Percentiles rank a stretch among this genome's conserved stretches.
Evolutionary conservation across 2,888 invertebrate genomes (phyloP).

Genomic region (Podabrus alpinus): DNA sequence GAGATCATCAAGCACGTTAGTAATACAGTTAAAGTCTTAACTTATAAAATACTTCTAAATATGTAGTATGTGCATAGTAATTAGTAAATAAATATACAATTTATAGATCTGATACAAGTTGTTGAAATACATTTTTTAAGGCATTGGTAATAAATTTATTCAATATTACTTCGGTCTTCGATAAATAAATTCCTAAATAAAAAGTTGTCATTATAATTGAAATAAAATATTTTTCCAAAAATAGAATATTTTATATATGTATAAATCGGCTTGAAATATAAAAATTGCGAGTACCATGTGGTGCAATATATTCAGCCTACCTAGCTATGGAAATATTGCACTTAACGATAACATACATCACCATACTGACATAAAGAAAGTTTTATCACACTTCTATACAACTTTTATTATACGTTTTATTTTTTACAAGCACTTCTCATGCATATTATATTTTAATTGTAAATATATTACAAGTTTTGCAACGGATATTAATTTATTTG

Average conservation of each 20-base stretch:
- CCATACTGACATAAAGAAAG: conserved; percentile 25
- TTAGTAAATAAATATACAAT: too few relatives aligned
- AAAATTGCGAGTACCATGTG: conserved; percentile 26
- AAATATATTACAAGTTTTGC: neutral
- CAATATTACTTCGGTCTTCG: neutral
- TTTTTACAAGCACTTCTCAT: neutral
- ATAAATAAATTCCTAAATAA: neutral
- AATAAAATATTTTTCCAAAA: neutral
- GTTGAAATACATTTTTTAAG: too few relatives aligned
- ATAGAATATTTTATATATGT: conserved; percentile 20
- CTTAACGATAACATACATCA: conserved; percentile 33
- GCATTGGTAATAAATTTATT: neutral
- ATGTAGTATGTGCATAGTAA: too few relatives aligned
- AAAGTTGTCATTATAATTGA: neutral
- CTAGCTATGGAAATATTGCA: conserved; percentile 24
- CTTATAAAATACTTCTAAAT: too few relatives aligned
- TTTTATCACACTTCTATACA: conserved; percentile 14
- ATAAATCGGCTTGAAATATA: conserved; percentile 11
- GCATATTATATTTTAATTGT: neutral
- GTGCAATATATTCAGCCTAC: conserved; percentile 33
- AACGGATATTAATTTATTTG: neutral
- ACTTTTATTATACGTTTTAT: neutral
- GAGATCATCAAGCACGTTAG: too few relatives aligned
- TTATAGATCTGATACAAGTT: too few relatives aligned
- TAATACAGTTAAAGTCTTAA: too few relatives aligned